These are phyloP conservation scores for Trachythela sp. DNA, from an alignment of 64 coral and sea anemone species.

Conservation along the genomic window DNA sequence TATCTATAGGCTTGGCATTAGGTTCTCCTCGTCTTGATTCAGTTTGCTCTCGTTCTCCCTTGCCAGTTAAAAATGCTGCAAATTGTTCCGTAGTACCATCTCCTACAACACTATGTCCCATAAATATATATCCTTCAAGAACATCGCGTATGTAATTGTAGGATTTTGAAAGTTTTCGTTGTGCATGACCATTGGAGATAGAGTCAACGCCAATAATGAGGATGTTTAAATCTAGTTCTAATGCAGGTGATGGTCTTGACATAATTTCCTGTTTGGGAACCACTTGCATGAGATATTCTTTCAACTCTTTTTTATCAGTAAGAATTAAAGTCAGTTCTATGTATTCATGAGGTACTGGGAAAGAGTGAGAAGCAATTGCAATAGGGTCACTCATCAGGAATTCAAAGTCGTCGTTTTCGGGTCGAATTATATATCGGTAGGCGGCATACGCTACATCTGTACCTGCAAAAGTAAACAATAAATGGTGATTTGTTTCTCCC, in stretches of 20 bases:
- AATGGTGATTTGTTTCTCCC: not conserved
- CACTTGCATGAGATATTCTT: constrained; percentile 16
- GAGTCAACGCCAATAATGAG: constrained; percentile 5
- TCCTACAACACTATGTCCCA: constrained; percentile 6
- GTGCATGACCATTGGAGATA: not conserved
- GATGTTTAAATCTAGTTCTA: not conserved
- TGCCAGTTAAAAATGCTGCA: not conserved
- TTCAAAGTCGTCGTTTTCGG: not conserved
- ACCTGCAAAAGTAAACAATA: not conserved
- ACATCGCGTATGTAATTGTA: not conserved
- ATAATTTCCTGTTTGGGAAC: not conserved
- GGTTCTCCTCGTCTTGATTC: not conserved
- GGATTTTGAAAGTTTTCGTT: not conserved
- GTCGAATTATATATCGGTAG: not conserved
- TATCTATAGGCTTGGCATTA: not conserved
- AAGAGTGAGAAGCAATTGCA: not conserved
- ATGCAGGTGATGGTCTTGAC: not conserved
- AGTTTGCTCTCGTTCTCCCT: not conserved
- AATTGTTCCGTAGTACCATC: constrained; percentile 18
- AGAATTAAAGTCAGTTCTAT: not conserved
- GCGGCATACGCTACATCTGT: not conserved
- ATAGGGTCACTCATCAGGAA: not conserved
- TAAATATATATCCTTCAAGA: not conserved
- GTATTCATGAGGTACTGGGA: not conserved
- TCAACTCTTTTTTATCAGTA: not conserved